These are phyloP conservation scores for Propithecus coquereli DNA, from an alignment of 2,113 vertebrate genomes.

Conservation along the genomic window DNA sequence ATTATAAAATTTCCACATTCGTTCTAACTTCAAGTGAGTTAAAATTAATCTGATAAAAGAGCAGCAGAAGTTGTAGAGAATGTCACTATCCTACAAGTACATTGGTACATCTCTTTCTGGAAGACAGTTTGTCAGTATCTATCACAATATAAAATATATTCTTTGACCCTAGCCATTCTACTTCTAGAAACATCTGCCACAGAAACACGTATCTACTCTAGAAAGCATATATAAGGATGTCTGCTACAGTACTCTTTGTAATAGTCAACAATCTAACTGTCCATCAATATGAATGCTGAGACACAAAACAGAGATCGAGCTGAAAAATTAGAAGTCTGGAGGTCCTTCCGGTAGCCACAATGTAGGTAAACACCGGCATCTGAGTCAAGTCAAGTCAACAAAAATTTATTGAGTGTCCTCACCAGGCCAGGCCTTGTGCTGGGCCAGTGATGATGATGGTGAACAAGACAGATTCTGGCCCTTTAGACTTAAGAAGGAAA, in stretches of 20 bases:
- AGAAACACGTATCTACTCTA: background rate
- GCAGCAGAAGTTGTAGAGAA: background rate
- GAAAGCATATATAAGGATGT: background rate
- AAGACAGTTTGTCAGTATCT: background rate
- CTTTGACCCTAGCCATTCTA: background rate
- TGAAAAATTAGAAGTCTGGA: background rate
- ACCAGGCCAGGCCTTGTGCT: background rate
- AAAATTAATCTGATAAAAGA: background rate
- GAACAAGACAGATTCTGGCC: background rate
- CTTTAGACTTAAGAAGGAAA: constrained; percentile 2
- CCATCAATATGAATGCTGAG: background rate
- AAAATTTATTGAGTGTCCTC: background rate
- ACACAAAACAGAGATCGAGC: background rate
- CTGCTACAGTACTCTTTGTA: background rate
- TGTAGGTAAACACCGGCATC: background rate
- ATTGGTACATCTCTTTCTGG: background rate
- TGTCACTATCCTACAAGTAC: background rate
- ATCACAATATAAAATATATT: background rate
- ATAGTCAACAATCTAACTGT: background rate
- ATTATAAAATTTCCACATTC: background rate
- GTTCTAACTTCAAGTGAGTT: background rate
- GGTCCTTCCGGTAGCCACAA: background rate
- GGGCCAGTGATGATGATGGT: background rate
- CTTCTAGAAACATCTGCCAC: background rate
- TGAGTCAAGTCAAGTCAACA: background rate